A percentile compares a stretch with the other conserved stretches of the same genome.
Evolutionary conservation across 2,797 vertebrate genomes (phyloP).

Genomic region (Serranus cabrilla): DNA sequence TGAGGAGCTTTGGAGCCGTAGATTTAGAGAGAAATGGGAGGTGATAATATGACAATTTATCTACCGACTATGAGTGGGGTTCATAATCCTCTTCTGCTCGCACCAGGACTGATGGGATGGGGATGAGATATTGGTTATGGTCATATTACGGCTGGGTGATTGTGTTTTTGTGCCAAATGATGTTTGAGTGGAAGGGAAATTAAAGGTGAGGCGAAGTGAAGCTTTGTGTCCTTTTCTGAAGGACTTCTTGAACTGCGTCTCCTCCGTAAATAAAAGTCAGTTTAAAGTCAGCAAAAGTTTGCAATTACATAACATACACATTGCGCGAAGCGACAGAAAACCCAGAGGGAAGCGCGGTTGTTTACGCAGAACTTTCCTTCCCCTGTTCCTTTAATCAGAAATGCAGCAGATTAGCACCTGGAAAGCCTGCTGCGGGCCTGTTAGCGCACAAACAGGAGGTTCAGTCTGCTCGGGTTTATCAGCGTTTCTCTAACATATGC

Average conservation of each 20-base stretch:
- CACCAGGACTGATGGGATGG: conserved; percentile 31
- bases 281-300: conserved; percentile 20
- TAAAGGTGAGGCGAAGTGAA: conserved; percentile 14
- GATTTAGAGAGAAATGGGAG: conserved; percentile 59
- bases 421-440: conserved; percentile 8
- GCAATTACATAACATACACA: conserved; percentile 19
- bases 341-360: conserved; percentile 24
- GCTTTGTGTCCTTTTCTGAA: conserved; percentile 38
- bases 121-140: conserved; percentile 32
- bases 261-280: conserved; percentile 1
- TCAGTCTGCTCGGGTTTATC: conserved; percentile 35
- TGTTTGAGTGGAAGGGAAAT: conserved; percentile 31
- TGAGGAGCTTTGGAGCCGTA: conserved; percentile 36
- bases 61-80: conserved; percentile 44
- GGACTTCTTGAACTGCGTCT: conserved; percentile 26
- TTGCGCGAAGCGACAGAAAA: neutral
- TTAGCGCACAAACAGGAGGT: conserved; percentile 22
- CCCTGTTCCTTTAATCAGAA: conserved; percentile 38
- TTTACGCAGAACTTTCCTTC: conserved; percentile 33
- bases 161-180: conserved; percentile 18
- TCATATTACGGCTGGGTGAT: conserved; percentile 15
- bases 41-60: conserved; percentile 62
- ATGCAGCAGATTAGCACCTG: conserved; percentile 39
- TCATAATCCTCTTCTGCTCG: conserved; percentile 58
- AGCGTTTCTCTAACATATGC: conserved; percentile 30